Conservation (phyloP, 2,888 invertebrate genomes). For the Hemaris fuciformis region DNA sequence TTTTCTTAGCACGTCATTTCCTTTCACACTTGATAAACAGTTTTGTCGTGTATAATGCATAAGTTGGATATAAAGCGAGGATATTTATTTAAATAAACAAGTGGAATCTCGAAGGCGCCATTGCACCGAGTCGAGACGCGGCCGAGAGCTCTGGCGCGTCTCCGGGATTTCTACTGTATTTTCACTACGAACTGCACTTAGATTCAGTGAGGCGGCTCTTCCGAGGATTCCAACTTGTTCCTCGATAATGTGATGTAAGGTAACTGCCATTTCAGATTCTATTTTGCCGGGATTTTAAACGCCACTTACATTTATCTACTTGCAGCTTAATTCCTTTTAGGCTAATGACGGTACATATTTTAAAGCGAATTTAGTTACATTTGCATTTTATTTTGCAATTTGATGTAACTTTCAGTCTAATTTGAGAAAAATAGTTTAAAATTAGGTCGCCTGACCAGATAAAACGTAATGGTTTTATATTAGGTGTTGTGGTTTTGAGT, state of each 20-base stretch:
- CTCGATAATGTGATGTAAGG: background rate
- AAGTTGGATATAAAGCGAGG: background rate
- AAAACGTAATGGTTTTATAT: no score
- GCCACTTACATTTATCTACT: background rate
- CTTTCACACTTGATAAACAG: no score
- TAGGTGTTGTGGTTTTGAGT: no score
- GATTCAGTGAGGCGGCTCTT: background rate
- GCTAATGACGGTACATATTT: no score
- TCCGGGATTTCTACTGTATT: background rate
- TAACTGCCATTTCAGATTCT: background rate
- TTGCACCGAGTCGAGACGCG: background rate
- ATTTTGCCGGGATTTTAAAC: background rate
- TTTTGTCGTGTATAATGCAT: background rate
- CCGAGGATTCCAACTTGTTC: slow-evolving; percentile 5
- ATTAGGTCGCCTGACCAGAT: no score
- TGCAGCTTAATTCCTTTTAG: background rate
- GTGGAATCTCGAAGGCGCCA: background rate
- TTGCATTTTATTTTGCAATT: no score
- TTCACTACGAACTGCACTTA: background rate
- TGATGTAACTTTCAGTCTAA: no score
- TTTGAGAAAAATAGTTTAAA: no score
- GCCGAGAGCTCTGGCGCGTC: background rate
- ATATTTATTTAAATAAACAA: slow-evolving; percentile 6
- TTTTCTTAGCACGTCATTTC: background rate
- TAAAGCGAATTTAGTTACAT: no score